Percentiles rank a stretch among this genome's conserved stretches.
phyloP scores from a whole-genome alignment of 2,113 vertebrate genomes.

The Bos indicus region DNA sequence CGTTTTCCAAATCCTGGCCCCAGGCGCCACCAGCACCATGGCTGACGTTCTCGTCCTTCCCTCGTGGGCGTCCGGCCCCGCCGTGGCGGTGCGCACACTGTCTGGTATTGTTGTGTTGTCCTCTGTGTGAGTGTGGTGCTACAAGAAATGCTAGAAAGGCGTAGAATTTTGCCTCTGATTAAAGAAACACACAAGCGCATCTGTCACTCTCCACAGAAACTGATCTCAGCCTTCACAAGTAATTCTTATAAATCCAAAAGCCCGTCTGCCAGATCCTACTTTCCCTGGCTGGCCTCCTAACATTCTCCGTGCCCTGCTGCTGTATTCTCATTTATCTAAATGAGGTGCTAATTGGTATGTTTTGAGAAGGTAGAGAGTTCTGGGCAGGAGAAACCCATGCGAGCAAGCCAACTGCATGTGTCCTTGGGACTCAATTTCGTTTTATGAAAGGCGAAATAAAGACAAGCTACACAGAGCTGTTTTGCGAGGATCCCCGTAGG shows the following conservation, averaged over 20 bases:
- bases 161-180: background rate
- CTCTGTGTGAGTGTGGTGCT: background rate
- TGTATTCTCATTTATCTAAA: background rate
- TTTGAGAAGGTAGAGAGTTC: background rate
- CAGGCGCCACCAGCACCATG: rapidly evolving
- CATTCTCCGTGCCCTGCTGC: background rate
- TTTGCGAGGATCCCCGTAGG: background rate
- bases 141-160: rapidly evolving
- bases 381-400: background rate
- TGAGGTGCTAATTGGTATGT: background rate
- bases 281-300: background rate
- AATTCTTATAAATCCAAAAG: background rate
- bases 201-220: background rate
- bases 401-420: background rate
- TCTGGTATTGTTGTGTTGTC: background rate
- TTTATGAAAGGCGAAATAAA: background rate
- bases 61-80: rapidly evolving
- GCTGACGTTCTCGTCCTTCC: rapidly evolving
- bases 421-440: background rate
- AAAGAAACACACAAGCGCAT: background rate
- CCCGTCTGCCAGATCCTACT: background rate
- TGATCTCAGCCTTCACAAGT: background rate
- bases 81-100: rapidly evolving
- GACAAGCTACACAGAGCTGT: background rate
- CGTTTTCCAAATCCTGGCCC: background rate